Evolutionary conservation across 2,113 vertebrate genomes (phyloP).

Genomic region (Nycticryphes semicollaris): DNA sequence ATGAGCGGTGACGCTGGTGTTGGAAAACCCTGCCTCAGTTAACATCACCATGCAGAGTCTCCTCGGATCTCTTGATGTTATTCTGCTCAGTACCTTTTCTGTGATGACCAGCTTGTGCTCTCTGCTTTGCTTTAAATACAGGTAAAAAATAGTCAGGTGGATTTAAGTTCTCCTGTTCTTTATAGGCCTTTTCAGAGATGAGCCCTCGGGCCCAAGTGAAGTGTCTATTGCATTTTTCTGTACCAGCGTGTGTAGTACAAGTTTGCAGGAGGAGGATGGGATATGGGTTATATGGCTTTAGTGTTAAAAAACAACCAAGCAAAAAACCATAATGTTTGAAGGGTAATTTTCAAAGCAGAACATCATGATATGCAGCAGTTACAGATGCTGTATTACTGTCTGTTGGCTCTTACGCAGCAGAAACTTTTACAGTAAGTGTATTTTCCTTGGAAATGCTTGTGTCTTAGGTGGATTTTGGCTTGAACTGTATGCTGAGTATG

Average conservation of each 20-base stretch:
- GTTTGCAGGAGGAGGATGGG: constrained; percentile 37
- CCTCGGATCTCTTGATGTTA: constrained; percentile 68
- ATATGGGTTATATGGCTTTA: neutral
- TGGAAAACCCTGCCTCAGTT: constrained; percentile 75
- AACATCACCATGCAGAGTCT: constrained; percentile 76
- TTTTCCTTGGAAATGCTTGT: constrained; percentile 1
- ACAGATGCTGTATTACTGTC: neutral
- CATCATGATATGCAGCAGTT: neutral
- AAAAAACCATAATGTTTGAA: neutral
- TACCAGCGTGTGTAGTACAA: neutral
- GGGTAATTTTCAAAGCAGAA: neutral
- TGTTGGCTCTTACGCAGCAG: neutral
- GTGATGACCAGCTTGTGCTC: constrained; percentile 88
- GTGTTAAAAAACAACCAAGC: neutral
- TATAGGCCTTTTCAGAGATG: constrained; percentile 22
- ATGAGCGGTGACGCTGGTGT: constrained; percentile 75
- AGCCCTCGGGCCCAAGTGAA: constrained; percentile 31
- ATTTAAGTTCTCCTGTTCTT: constrained; percentile 29
- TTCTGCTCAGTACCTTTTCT: constrained; percentile 74
- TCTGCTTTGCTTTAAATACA: constrained; percentile 88
- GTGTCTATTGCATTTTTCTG: constrained; percentile 7
- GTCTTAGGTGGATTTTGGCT: neutral
- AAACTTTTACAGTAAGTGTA: neutral
- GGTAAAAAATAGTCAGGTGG: constrained; percentile 72
- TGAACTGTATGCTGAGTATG: neutral